These are phyloP conservation scores for Megathymus violae DNA, from an alignment of 1,140 invertebrate genomes.

Conservation along the genomic window DNA sequence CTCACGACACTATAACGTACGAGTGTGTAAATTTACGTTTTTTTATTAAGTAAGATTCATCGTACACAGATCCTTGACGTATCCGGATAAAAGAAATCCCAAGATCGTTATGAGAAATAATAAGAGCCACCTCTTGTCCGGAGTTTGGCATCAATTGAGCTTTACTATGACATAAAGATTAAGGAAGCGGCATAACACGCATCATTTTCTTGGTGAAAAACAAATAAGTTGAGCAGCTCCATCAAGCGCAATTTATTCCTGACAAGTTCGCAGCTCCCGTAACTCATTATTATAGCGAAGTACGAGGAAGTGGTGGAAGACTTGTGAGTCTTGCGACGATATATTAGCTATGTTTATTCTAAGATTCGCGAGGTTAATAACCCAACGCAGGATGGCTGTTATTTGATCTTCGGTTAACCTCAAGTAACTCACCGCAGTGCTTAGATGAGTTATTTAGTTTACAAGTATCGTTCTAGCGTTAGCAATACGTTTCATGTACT, in stretches of 20 bases:
- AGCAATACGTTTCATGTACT: conserved; percentile 2
- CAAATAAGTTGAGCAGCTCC: conserved; percentile 67
- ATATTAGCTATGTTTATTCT: conserved; percentile 54
- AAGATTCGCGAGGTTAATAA: conserved; percentile 58
- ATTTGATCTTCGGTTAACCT: conserved; percentile 37
- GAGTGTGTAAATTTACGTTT: background rate
- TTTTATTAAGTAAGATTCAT: background rate
- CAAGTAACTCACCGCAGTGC: conserved; percentile 25
- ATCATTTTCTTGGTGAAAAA: conserved; percentile 59
- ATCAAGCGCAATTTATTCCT: conserved; percentile 56
- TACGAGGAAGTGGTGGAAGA: conserved; percentile 59
- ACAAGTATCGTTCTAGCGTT: conserved; percentile 2
- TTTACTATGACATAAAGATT: conserved; percentile 48
- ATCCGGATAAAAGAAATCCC: conserved; percentile 36
- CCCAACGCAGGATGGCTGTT: conserved; percentile 34
- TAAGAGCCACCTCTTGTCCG: conserved; percentile 21
- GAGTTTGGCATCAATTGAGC: conserved; percentile 35
- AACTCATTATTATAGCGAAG: conserved; percentile 59
- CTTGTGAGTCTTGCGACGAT: conserved; percentile 59
- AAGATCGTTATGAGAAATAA: conserved; percentile 15
- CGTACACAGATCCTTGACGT: too few relatives aligned
- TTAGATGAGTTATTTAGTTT: conserved; percentile 37
- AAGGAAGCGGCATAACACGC: conserved; percentile 52
- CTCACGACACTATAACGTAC: background rate
- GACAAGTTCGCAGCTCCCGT: conserved; percentile 48